These are phyloP conservation scores for Lumbricus terrestris DNA, from an alignment of 2,888 invertebrate genomes.

Conservation along the genomic window DNA sequence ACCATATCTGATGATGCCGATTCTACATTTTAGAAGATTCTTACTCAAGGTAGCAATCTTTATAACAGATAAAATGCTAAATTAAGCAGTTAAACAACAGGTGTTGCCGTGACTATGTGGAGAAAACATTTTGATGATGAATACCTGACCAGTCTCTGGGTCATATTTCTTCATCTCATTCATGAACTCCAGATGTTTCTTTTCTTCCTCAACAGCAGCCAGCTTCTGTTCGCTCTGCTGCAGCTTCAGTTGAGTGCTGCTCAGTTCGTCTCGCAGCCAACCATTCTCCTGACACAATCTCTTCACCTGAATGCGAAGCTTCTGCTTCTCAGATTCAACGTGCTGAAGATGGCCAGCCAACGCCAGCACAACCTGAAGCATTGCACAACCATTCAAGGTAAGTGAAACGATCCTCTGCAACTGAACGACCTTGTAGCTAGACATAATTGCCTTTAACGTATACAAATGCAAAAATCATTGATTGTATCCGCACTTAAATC, in stretches of 20 bases:
- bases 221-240: constrained; percentile 90
- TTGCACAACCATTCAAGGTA: background rate
- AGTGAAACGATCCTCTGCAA: background rate
- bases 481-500: too few relatives aligned
- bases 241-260: constrained; percentile 88
- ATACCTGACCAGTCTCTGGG: constrained; percentile 49
- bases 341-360: constrained; percentile 88
- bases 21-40: background rate
- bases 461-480: too few relatives aligned
- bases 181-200: constrained; percentile 96
- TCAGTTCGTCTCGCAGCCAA: constrained; percentile 96
- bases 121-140: background rate
- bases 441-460: background rate
- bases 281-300: constrained; percentile 96
- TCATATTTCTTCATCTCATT: constrained; percentile 81
- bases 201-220: constrained; percentile 96
- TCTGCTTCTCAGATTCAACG: constrained; percentile 97
- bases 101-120: background rate
- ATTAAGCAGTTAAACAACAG: background rate
- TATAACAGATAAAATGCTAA: background rate
- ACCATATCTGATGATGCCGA: background rate
- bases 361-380: constrained; percentile 85
- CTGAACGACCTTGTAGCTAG: background rate
- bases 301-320: constrained; percentile 93
- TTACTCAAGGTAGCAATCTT: background rate